phyloP scores from a whole-genome alignment of 2,888 invertebrate genomes.

The Spodoptera exigua region DNA sequence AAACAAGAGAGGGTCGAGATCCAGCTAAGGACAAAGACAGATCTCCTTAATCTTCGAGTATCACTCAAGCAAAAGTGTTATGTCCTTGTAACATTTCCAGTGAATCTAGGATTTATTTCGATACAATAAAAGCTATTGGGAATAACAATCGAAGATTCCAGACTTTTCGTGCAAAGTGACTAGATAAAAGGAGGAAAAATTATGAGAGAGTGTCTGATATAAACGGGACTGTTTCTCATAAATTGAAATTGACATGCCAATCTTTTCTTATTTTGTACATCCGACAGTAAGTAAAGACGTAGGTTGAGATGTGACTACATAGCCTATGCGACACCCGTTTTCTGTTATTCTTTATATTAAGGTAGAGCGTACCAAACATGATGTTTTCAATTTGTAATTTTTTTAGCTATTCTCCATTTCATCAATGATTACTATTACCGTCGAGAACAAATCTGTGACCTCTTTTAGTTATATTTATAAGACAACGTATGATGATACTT shows the following conservation, averaged over 20 bases:
- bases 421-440: too few relatives aligned
- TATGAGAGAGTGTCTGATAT: slow-evolving; percentile 27
- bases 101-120: slow-evolving; percentile 29
- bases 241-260: slow-evolving; percentile 23
- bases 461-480: too few relatives aligned
- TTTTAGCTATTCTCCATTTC: too few relatives aligned
- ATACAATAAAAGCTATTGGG: slow-evolving; percentile 20
- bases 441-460: too few relatives aligned
- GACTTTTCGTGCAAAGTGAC: slow-evolving; percentile 23
- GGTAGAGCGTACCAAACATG: too few relatives aligned
- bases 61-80: slow-evolving; percentile 44
- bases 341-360: too few relatives aligned
- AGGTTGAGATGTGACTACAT: too few relatives aligned
- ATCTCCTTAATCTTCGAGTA: slow-evolving; percentile 34
- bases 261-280: slow-evolving; percentile 20
- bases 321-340: too few relatives aligned
- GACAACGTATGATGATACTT: too few relatives aligned
- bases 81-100: slow-evolving; percentile 22
- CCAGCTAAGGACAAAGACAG: slow-evolving; percentile 25
- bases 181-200: slow-evolving; percentile 15
- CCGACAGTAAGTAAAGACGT: too few relatives aligned
- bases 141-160: slow-evolving; percentile 7
- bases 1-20: slow-evolving; percentile 24
- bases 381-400: too few relatives aligned
- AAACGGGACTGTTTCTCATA: slow-evolving; percentile 38